Evolutionary conservation across 2,888 invertebrate species (phyloP).

Genomic region (Pyrgus malvae): DNA sequence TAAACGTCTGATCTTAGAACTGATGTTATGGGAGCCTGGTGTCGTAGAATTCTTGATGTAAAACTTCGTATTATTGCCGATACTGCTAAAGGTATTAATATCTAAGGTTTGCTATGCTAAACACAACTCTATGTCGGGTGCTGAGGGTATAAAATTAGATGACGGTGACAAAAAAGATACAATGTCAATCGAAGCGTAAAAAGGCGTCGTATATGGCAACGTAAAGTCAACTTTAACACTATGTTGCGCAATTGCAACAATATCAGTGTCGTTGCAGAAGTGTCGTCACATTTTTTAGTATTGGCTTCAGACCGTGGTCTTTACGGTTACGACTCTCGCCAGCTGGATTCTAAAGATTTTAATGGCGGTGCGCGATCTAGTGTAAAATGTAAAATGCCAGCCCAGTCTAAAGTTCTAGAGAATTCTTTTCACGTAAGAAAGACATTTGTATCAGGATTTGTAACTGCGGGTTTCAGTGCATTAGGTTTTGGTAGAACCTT

Average conservation of each 20-base stretch:
- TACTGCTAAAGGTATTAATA: conserved; percentile 11
- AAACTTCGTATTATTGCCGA: conserved; percentile 28
- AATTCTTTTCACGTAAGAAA: conserved; percentile 25
- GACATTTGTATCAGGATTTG: conserved; percentile 21
- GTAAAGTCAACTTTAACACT: conserved; percentile 42
- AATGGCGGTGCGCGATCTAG: conserved; percentile 12
- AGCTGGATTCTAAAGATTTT: conserved; percentile 21
- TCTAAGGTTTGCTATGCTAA: neutral
- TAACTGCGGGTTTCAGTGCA: conserved; percentile 10
- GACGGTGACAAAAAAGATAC: neutral
- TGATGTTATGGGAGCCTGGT: conserved; percentile 29
- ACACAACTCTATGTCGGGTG: neutral
- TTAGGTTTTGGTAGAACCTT: neutral
- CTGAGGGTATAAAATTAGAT: neutral
- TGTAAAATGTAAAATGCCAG: conserved; percentile 19
- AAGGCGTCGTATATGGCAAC: conserved; percentile 35
- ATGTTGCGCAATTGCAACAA: conserved; percentile 44
- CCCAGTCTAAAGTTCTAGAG: conserved; percentile 9
- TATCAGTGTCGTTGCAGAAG: conserved; percentile 39
- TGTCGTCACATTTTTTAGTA: conserved; percentile 43
- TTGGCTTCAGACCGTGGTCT: conserved; percentile 20
- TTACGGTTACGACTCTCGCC: conserved; percentile 15
- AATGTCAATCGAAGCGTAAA: conserved; percentile 15
- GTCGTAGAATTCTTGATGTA: conserved; percentile 35
- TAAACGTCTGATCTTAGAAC: conserved; percentile 33